Evolutionary conservation across 2,888 invertebrate genomes (phyloP).

Genomic region (Caenorhabditis uteleia): DNA sequence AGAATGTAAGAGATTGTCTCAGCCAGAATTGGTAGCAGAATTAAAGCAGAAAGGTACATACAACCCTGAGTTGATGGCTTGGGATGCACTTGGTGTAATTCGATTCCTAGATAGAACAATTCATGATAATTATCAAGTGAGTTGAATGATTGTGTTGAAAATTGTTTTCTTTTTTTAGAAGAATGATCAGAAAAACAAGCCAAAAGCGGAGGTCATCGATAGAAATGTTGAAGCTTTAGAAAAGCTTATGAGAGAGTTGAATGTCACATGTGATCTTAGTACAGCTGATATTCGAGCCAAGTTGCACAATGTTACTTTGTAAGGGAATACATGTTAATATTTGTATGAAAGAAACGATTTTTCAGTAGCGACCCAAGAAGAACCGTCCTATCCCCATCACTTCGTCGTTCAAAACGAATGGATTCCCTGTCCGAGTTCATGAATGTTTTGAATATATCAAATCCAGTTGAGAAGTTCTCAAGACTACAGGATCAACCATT

Average conservation of each 20-base stretch:
- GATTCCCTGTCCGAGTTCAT: slow-evolving; percentile 34
- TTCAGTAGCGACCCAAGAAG: slow-evolving; percentile 57
- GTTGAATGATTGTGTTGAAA: neutral
- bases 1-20: slow-evolving; percentile 42
- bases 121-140: slow-evolving; percentile 67
- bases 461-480: slow-evolving; percentile 3
- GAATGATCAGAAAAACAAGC: slow-evolving; percentile 12
- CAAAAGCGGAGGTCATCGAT: slow-evolving; percentile 57
- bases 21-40: slow-evolving; percentile 46
- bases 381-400: slow-evolving; percentile 60
- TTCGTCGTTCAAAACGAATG: slow-evolving; percentile 44
- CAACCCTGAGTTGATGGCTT: slow-evolving; percentile 69
- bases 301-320: slow-evolving; percentile 65
- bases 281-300: slow-evolving; percentile 51
- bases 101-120: slow-evolving; percentile 67
- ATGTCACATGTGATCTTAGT: slow-evolving; percentile 64
- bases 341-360: neutral
- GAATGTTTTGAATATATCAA: slow-evolving; percentile 19
- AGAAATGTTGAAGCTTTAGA: slow-evolving; percentile 67
- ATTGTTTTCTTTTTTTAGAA: slow-evolving; percentile 2
- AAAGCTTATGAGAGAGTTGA: slow-evolving; percentile 63
- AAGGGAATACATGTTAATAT: slow-evolving; percentile 11
- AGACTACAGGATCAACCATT: slow-evolving; percentile 39
- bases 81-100: slow-evolving; percentile 68
- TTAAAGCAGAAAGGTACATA: slow-evolving; percentile 61